These are phyloP conservation scores for Nansenia antarctica DNA, from an alignment of 2,113 vertebrate genomes.

Conservation along the genomic window DNA sequence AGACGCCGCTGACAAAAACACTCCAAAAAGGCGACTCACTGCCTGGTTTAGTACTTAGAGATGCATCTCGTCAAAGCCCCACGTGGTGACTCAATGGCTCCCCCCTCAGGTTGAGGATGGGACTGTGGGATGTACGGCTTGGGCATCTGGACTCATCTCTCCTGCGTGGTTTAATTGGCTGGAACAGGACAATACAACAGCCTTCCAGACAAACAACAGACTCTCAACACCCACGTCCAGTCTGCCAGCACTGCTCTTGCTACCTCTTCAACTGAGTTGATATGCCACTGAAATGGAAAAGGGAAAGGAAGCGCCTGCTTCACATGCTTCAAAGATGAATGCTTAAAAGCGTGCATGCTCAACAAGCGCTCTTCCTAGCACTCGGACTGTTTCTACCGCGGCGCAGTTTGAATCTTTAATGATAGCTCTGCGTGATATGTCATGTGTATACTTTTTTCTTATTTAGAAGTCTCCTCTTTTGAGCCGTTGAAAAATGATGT, in stretches of 20 bases:
- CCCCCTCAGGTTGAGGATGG: not conserved
- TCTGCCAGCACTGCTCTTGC: not conserved
- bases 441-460: too few relatives aligned
- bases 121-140: not conserved
- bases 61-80: not conserved
- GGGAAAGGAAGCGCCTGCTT: too few relatives aligned
- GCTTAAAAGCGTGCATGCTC: not conserved
- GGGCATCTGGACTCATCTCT: not conserved
- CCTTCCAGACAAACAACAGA: not conserved
- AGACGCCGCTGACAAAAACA: not conserved
- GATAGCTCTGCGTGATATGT: too few relatives aligned
- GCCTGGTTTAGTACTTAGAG: not conserved
- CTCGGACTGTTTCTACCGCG: too few relatives aligned
- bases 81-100: not conserved
- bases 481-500: too few relatives aligned
- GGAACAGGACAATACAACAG: not conserved
- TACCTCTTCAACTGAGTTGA: not conserved
- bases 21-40: not conserved
- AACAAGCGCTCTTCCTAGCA: too few relatives aligned
- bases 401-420: too few relatives aligned
- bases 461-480: too few relatives aligned
- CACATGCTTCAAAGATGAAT: too few relatives aligned
- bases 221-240: not conserved
- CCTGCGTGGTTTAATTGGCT: too few relatives aligned
- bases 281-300: too few relatives aligned